A percentile compares a stretch with the other conserved stretches of the same genome.
Evolutionary conservation across 2,797 vertebrate genomes (phyloP).

Genomic region (Halcyon smyrnensis): DNA sequence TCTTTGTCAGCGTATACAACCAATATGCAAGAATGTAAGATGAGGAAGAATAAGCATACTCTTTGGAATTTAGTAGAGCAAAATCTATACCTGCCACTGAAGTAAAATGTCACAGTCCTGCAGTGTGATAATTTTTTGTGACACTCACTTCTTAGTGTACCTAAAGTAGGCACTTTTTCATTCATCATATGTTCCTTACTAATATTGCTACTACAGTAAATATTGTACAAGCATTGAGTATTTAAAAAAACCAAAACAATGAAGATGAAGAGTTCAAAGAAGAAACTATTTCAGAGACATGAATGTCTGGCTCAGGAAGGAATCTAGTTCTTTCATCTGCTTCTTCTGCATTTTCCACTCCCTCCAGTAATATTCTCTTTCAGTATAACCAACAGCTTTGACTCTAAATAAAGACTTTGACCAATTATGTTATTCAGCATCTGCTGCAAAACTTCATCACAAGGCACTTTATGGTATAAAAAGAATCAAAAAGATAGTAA

Average conservation of each 20-base stretch:
- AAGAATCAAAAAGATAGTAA: not conserved
- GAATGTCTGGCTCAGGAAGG: not conserved
- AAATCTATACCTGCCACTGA: constrained; percentile 1
- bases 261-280: not conserved
- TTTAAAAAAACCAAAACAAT: not conserved
- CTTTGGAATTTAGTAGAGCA: not conserved
- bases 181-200: not conserved
- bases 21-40: not conserved
- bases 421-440: not conserved
- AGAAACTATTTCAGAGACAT: not conserved
- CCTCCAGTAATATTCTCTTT: not conserved
- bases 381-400: not conserved
- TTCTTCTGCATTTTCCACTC: not conserved
- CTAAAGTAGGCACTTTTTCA: not conserved
- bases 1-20: not conserved
- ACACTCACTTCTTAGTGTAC: not conserved
- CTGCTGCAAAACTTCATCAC: not conserved
- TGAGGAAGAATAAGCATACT: not conserved
- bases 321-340: not conserved
- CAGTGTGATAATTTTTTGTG: not conserved
- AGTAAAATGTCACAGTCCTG: not conserved
- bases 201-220: not conserved
- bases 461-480: not conserved
- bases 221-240: not conserved
- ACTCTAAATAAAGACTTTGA: not conserved